These are phyloP conservation scores for Hiodon alosoides DNA, from an alignment of 2,113 vertebrate genomes.

Conservation along the genomic window DNA sequence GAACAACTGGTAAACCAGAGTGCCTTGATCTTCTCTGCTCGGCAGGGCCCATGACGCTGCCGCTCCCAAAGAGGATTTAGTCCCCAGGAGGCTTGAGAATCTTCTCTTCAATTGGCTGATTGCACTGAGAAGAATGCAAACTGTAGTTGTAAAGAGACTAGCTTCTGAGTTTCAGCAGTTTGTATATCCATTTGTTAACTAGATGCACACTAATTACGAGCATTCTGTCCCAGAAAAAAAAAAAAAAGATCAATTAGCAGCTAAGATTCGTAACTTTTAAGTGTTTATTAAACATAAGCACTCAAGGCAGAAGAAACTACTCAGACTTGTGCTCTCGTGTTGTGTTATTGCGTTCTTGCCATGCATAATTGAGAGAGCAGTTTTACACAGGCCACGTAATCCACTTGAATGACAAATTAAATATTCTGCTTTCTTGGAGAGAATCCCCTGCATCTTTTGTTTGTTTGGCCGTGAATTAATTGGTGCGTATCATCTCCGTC, in stretches of 20 bases:
- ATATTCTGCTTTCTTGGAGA: slow-evolving; percentile 47
- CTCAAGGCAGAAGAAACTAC: slow-evolving; percentile 28
- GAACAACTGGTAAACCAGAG: neutral
- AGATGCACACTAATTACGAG: slow-evolving; percentile 18
- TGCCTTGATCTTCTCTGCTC: neutral
- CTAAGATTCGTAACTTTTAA: slow-evolving; percentile 23
- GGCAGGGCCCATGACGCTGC: neutral
- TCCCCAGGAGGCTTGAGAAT: neutral
- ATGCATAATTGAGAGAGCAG: slow-evolving; percentile 31
- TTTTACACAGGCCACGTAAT: slow-evolving; percentile 37
- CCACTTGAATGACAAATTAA: slow-evolving; percentile 44
- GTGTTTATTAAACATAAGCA: slow-evolving; percentile 25
- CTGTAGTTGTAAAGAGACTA: neutral
- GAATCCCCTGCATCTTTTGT: slow-evolving; percentile 42
- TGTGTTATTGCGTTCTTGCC: slow-evolving; percentile 14
- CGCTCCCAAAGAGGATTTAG: neutral
- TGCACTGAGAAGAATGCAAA: neutral
- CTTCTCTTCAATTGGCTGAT: neutral
- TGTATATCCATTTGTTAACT: slow-evolving; percentile 13
- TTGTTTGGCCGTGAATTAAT: slow-evolving; percentile 40
- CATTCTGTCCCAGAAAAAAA: slow-evolving; percentile 17
- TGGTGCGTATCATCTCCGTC: slow-evolving; percentile 36
- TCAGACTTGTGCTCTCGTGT: slow-evolving; percentile 14
- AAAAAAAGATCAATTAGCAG: slow-evolving; percentile 24
- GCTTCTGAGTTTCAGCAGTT: neutral